A percentile compares a stretch with the other conserved stretches of the same genome.
Conservation (phyloP, 2,888 invertebrate genomes). For the Muschampia plurimacula region DNA sequence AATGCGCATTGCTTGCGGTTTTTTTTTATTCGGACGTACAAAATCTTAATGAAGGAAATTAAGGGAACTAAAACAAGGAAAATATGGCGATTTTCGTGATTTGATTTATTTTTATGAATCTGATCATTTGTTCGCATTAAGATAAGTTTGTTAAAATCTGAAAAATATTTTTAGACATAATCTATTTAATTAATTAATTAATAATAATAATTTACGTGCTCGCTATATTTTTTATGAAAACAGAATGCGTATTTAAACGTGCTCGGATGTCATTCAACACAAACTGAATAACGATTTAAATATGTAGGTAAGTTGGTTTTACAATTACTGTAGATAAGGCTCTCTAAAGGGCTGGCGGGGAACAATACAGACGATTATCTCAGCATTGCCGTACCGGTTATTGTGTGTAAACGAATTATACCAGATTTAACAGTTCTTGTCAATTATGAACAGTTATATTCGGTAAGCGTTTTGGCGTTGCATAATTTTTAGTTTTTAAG, state of each 20-base stretch:
- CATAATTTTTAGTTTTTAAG: background rate
- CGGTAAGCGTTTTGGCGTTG: slow-evolving; percentile 1
- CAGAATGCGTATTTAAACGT: background rate
- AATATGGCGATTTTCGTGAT: too few species aligned
- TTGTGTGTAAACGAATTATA: slow-evolving; percentile 71
- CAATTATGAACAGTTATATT: slow-evolving; percentile 51
- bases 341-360: slow-evolving; percentile 72
- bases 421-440: slow-evolving; percentile 60
- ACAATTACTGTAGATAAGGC: slow-evolving; percentile 67
- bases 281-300: slow-evolving; percentile 67
- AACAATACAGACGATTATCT: slow-evolving; percentile 76
- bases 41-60: too few species aligned
- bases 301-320: slow-evolving; percentile 68
- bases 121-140: too few species aligned
- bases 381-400: slow-evolving; percentile 59
- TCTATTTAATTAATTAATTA: too few species aligned
- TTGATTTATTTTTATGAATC: too few species aligned
- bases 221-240: background rate
- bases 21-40: too few species aligned
- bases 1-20: too few species aligned
- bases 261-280: slow-evolving; percentile 12
- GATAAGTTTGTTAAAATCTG: too few species aligned
- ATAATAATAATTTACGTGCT: too few species aligned
- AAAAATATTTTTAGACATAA: too few species aligned
- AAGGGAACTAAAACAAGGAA: too few species aligned